Percentiles rank a stretch among this genome's conserved stretches.
Evolutionary conservation across 35 echinoderm and acorn worm species (phyloP).

Genomic region (Ptychodera flava): DNA sequence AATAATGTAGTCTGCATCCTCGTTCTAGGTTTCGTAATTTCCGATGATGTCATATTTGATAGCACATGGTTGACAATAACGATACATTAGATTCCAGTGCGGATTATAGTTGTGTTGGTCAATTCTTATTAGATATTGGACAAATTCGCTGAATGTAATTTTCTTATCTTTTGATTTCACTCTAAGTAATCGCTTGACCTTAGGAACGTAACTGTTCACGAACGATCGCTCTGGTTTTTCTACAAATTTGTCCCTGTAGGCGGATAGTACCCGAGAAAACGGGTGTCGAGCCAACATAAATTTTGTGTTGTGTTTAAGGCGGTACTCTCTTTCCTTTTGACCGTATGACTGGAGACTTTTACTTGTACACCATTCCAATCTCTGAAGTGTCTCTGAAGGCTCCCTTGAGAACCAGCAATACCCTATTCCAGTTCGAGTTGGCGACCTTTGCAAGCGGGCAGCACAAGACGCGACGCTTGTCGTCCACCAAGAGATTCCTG

Average conservation of each 20-base stretch:
- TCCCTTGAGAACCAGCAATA: neutral
- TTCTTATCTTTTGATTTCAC: neutral
- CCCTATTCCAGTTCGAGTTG: neutral
- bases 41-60: neutral
- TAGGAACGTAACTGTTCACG: neutral
- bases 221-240: neutral
- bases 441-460: neutral
- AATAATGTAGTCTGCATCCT: neutral
- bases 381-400: neutral
- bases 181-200: neutral
- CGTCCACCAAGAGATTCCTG: neutral
- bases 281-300: neutral
- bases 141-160: neutral
- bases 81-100: neutral
- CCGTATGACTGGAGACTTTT: neutral
- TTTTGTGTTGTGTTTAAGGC: neutral
- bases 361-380: neutral
- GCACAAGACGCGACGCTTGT: neutral
- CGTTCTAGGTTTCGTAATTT: neutral
- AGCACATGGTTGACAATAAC: neutral
- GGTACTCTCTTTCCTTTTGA: neutral
- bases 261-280: neutral
- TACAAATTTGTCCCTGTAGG: neutral
- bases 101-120: neutral
- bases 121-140: neutral